A percentile compares a stretch with the other conserved stretches of the same genome.
Conservation (phyloP, 1,140 invertebrate genomes). For the Drosophila ogumai region DNA sequence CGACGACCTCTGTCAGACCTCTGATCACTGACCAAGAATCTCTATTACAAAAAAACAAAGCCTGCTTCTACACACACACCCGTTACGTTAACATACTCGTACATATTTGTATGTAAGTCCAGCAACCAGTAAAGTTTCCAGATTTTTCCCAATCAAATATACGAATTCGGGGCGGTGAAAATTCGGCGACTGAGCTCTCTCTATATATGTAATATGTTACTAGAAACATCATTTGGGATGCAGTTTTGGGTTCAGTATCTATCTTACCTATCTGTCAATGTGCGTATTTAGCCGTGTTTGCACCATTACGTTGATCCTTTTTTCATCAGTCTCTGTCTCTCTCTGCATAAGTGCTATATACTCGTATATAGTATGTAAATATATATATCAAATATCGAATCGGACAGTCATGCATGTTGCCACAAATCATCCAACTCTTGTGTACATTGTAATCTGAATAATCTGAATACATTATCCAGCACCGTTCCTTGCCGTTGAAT, state of each 20-base stretch:
- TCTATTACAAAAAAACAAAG: slow-evolving; percentile 48
- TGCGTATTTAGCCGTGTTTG: slow-evolving; percentile 38
- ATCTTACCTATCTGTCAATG: slow-evolving; percentile 36
- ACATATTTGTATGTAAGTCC: slow-evolving; percentile 14
- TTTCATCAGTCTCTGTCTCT: slow-evolving; percentile 13
- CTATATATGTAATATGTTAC: not conserved
- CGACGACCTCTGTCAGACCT: slow-evolving; percentile 30
- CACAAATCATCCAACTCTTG: slow-evolving; percentile 47
- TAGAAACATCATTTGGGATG: slow-evolving; percentile 42
- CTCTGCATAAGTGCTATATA: slow-evolving; percentile 21
- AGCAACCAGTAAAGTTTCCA: slow-evolving; percentile 23
- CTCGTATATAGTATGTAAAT: slow-evolving; percentile 12
- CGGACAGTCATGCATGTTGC: slow-evolving; percentile 56
- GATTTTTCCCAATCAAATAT: not conserved
- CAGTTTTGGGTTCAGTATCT: slow-evolving; percentile 46
- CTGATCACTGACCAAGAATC: slow-evolving; percentile 71
- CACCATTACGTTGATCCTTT: slow-evolving; percentile 36
- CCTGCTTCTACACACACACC: slow-evolving; percentile 39
- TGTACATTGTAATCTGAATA: slow-evolving; percentile 19
- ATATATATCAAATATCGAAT: slow-evolving; percentile 20
- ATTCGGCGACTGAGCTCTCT: slow-evolving; percentile 21
- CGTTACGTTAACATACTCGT: slow-evolving; percentile 10
- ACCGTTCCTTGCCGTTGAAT: slow-evolving; percentile 33
- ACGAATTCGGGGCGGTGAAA: slow-evolving; percentile 17
- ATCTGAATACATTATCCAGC: slow-evolving; percentile 35